Conservation (phyloP, 2,888 invertebrate genomes). For the Ommatoiulus sabulosus region DNA sequence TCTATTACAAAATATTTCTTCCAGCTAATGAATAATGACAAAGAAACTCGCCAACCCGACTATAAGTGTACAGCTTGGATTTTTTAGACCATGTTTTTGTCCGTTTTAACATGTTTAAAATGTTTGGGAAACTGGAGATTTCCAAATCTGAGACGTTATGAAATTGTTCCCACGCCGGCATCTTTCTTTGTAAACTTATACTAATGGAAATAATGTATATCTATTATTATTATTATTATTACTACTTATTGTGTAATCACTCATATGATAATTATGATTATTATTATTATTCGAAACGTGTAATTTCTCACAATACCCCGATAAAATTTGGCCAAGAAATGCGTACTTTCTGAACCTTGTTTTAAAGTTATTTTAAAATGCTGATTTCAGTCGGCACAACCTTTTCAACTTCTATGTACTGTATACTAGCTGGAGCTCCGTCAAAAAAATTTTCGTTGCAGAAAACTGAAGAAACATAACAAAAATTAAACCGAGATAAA, state of each 20-base stretch:
- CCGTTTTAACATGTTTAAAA: not conserved
- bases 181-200: constrained; percentile 1
- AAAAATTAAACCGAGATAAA: no score
- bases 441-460: no score
- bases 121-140: not conserved
- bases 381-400: not conserved
- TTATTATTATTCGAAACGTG: not conserved
- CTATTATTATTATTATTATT: not conserved
- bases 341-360: not conserved
- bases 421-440: no score
- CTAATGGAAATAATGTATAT: not conserved
- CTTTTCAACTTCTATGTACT: not conserved
- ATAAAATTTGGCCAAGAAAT: not conserved
- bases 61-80: not conserved
- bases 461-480: no score
- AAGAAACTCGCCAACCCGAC: not conserved
- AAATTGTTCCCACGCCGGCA: not conserved
- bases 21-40: not conserved
- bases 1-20: not conserved
- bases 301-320: not conserved
- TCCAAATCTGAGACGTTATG: not conserved
- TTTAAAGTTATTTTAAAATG: not conserved
- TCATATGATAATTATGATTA: not conserved
- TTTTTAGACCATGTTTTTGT: not conserved
- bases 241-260: not conserved